A percentile compares a stretch with the other conserved stretches of the same genome.
phyloP scores from a whole-genome alignment of 2,113 vertebrate species.

The Vombatus ursinus region DNA sequence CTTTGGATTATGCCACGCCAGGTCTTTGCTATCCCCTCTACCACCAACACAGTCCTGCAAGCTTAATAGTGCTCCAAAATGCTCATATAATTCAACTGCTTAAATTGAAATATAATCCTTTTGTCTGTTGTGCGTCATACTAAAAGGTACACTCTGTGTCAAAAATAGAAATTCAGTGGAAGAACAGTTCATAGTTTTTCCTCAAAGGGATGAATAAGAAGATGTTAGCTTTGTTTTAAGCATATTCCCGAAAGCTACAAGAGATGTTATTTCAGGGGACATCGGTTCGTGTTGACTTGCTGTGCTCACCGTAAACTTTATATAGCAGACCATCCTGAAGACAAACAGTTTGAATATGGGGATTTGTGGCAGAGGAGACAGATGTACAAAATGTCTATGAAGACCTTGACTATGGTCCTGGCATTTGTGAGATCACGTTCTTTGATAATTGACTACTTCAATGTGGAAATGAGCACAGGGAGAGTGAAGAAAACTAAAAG shows the following conservation, averaged over 20 bases:
- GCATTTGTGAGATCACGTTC: background rate
- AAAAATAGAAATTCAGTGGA: background rate
- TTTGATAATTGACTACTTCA: background rate
- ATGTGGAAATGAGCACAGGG: background rate
- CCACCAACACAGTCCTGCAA: background rate
- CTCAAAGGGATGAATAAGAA: background rate
- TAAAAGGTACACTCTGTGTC: background rate
- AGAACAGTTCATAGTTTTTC: background rate
- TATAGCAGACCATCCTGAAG: background rate
- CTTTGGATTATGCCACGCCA: background rate
- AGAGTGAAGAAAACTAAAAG: background rate
- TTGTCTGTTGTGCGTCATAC: background rate
- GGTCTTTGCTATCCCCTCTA: background rate
- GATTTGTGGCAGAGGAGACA: background rate
- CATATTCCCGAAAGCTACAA: background rate
- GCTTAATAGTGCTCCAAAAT: background rate
- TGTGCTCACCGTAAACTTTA: background rate
- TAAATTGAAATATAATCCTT: background rate
- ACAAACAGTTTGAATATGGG: background rate
- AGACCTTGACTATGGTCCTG: background rate
- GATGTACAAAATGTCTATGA: background rate
- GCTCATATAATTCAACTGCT: background rate
- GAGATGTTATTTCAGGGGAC: background rate
- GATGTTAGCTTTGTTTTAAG: background rate
- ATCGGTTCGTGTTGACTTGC: background rate